These are phyloP conservation scores for Gonioctena quinquepunctata DNA, from an alignment of 1,140 invertebrate genomes.

Conservation along the genomic window DNA sequence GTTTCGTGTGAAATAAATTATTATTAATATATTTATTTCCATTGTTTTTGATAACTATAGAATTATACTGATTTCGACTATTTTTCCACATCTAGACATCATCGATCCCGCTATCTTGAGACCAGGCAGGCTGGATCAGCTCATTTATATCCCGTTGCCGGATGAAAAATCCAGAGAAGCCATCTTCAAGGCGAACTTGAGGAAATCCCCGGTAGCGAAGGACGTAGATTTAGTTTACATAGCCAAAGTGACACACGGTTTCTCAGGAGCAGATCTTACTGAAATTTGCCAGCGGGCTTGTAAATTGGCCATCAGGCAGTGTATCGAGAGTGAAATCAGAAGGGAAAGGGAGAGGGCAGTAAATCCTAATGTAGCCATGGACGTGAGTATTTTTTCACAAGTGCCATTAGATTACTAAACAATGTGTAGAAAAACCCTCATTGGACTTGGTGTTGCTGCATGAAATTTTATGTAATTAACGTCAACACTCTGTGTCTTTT, in stretches of 20 bases:
- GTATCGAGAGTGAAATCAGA: conserved; percentile 94
- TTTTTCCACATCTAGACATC: conserved; percentile 71
- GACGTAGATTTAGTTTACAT: conserved; percentile 95
- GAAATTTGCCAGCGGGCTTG: conserved; percentile 99
- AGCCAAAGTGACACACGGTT: conserved; percentile 95
- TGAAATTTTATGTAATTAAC: too few species aligned
- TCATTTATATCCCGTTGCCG: conserved; percentile 99
- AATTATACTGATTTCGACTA: too few species aligned
- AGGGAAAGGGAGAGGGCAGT: conserved; percentile 83
- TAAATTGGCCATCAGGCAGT: conserved; percentile 97
- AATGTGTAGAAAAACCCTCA: too few species aligned
- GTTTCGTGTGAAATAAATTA: too few species aligned
- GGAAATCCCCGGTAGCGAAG: conserved; percentile 95
- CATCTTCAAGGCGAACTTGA: conserved; percentile 93
- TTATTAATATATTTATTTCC: too few species aligned
- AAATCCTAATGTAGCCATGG: conserved; percentile 82
- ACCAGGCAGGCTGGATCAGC: conserved; percentile 97
- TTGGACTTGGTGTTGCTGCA: too few species aligned
- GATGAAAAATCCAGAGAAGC: conserved; percentile 97
- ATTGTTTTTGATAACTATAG: too few species aligned
- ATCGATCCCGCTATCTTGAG: conserved; percentile 98
- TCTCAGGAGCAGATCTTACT: conserved; percentile 98
- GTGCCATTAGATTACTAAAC: too few species aligned
- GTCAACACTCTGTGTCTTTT: too few species aligned
- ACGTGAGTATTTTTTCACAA: conserved; percentile 69